Evolutionary conservation across 2,113 vertebrate genomes (phyloP).

Genomic region (Isurus oxyrinchus): DNA sequence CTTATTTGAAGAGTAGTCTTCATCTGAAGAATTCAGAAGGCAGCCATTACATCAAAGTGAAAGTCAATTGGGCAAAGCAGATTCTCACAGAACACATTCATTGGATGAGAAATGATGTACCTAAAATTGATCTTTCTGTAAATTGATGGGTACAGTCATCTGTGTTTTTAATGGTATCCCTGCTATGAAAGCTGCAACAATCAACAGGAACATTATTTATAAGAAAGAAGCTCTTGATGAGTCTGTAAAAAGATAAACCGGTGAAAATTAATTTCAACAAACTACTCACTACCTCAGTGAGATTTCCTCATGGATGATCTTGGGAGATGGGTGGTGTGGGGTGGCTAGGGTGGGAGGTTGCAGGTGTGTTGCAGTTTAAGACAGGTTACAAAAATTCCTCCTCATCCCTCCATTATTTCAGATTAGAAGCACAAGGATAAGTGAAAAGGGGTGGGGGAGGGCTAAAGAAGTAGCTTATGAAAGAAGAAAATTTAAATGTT

Average conservation of each 20-base stretch:
- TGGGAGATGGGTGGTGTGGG: too few species aligned
- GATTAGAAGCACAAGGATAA: too few species aligned
- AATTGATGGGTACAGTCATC: background rate
- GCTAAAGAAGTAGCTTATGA: too few species aligned
- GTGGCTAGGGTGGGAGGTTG: too few species aligned
- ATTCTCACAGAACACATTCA: background rate
- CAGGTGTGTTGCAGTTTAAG: too few species aligned
- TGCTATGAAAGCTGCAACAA: too few species aligned
- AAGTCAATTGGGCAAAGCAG: background rate
- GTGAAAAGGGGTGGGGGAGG: too few species aligned
- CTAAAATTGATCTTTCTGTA: background rate
- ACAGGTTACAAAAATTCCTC: too few species aligned
- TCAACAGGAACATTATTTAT: too few species aligned
- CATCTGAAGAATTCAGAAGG: background rate
- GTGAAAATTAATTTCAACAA: background rate
- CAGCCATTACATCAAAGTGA: background rate
- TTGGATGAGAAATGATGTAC: background rate
- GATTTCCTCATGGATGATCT: background rate
- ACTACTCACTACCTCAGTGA: background rate
- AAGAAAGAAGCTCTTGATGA: too few species aligned
- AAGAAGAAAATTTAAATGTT: too few species aligned
- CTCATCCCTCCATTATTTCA: too few species aligned
- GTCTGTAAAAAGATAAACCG: background rate
- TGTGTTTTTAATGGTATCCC: background rate
- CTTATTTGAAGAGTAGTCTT: background rate